Evolutionary conservation across 2,797 vertebrate genomes (phyloP), one percentile per base, ranked within the genome.

Genomic region (Tarsius wallacei): DNA sequence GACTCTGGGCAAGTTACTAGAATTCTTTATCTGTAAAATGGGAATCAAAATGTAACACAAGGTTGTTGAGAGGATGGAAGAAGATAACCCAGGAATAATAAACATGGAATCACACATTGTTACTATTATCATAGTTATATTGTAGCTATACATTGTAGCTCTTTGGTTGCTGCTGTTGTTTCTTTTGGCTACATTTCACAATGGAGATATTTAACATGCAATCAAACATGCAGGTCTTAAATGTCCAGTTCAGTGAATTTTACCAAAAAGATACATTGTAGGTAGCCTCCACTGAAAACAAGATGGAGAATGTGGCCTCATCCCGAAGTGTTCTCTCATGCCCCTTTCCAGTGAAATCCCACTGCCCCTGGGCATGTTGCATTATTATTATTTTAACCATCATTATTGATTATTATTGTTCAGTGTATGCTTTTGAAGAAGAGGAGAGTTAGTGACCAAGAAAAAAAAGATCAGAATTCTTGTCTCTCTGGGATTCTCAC

Each of bases 11-110:
- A 68, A 61, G n/a, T 84, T 74, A 10, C 13, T 42, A 10, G 63
- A 78, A 33, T 84, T 68, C 55, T 26, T 88, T 10, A 16, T 26
- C 47, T 80, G 73, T 88, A 31, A 87, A 76, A 93, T 81, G 81
- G 90, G 61, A 55, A 33, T 36, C 26, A 47, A 70, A 36, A 63
- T 57, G n/a, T 10, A 24, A 24, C 22, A 26, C 13, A 24, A 36
- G 31, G 14, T 51, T 17, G 15, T 17, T 73, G 5, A 68, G 55
- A 73, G 76, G 89, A 36, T 76, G 31, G 19, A 53, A n/a, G 21
- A n/a, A 86, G 71, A 12, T n/a, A 66, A 26, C 5, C 5, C 26
- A 59, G 49, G 55, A 53, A 24, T 57, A 49, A 14, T 55, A 24
- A 13, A 51, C 17, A 5, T 17, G 28, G 19, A 42, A 42, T 42